Percentiles rank a stretch among this genome's conserved stretches.
These are phyloP conservation scores for Sericinus montela DNA, from an alignment of 2,888 invertebrate species.

Conservation along the genomic window DNA sequence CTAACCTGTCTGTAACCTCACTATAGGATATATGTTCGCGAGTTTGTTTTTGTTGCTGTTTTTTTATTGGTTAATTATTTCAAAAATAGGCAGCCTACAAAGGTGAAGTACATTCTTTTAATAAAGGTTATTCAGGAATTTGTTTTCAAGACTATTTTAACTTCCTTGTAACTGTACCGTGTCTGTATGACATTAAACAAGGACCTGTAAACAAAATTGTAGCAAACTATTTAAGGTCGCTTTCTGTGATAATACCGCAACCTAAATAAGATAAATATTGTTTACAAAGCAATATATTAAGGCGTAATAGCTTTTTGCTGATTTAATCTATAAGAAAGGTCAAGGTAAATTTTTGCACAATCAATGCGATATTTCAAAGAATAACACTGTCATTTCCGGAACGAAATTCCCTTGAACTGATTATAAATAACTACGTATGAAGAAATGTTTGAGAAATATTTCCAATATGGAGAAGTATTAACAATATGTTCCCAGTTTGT, in stretches of 20 bases:
- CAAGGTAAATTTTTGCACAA: constrained; percentile 16
- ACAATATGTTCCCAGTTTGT: no score
- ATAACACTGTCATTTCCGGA: constrained; percentile 14
- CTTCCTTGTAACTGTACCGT: constrained; percentile 5
- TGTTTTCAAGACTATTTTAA: background rate
- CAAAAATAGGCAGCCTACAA: background rate
- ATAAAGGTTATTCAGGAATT: background rate
- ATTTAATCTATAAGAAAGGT: constrained; percentile 14
- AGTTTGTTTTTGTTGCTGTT: no score
- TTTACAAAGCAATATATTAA: constrained; percentile 7
- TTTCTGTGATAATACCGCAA: constrained; percentile 11
- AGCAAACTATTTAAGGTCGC: constrained; percentile 1
- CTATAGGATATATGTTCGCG: no score
- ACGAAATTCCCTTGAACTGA: constrained; percentile 19
- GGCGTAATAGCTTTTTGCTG: constrained; percentile 10
- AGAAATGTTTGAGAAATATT: background rate
- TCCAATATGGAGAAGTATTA: no score
- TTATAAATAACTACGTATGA: constrained; percentile 3
- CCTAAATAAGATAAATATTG: constrained; percentile 9
- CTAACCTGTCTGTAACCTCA: no score
- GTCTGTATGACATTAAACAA: constrained; percentile 3
- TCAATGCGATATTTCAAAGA: constrained; percentile 9
- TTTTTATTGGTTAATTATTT: no score
- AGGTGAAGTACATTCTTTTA: background rate
- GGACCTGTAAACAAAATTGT: background rate